Evolutionary conservation across 1,140 invertebrate species (phyloP).

Genomic region (Carposina sasakii): DNA sequence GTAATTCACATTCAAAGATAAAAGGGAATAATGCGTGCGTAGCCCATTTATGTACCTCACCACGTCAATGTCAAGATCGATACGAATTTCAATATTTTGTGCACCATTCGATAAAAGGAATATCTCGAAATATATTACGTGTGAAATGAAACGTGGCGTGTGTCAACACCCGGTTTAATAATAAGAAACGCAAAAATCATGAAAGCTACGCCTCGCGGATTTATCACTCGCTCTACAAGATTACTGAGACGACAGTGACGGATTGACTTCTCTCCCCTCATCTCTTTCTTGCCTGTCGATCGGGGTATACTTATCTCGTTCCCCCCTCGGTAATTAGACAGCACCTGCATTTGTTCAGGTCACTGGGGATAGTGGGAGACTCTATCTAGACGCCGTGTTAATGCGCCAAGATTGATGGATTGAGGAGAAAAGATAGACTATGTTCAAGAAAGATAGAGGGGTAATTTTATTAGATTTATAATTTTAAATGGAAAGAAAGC

Average conservation of each 20-base stretch:
- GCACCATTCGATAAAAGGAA: too few species aligned
- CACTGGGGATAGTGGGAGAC: conserved; percentile 43
- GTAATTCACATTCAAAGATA: too few species aligned
- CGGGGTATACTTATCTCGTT: conserved; percentile 23
- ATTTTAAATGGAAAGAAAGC: too few species aligned
- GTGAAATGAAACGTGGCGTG: conserved; percentile 14
- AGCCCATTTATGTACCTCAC: too few species aligned
- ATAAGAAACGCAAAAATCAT: conserved; percentile 42
- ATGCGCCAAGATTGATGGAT: conserved; percentile 56
- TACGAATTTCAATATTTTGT: too few species aligned
- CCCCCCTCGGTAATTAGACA: conserved; percentile 44
- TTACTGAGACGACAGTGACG: conserved; percentile 56
- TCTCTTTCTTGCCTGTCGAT: conserved; percentile 23
- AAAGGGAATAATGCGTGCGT: too few species aligned
- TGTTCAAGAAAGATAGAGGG: neutral
- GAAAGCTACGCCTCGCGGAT: conserved; percentile 33
- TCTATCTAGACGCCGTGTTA: conserved; percentile 51
- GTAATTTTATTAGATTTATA: too few species aligned
- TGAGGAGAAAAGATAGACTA: conserved; percentile 19
- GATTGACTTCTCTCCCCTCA: conserved; percentile 41
- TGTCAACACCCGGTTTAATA: conserved; percentile 39
- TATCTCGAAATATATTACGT: conserved; percentile 20
- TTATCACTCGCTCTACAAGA: conserved; percentile 52
- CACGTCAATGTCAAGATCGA: too few species aligned
- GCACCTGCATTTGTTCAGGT: conserved; percentile 60